Percentiles rank a stretch among this genome's conserved stretches.
phyloP scores from a whole-genome alignment of 2,113 vertebrate species.

The Harpagus bidentatus region DNA sequence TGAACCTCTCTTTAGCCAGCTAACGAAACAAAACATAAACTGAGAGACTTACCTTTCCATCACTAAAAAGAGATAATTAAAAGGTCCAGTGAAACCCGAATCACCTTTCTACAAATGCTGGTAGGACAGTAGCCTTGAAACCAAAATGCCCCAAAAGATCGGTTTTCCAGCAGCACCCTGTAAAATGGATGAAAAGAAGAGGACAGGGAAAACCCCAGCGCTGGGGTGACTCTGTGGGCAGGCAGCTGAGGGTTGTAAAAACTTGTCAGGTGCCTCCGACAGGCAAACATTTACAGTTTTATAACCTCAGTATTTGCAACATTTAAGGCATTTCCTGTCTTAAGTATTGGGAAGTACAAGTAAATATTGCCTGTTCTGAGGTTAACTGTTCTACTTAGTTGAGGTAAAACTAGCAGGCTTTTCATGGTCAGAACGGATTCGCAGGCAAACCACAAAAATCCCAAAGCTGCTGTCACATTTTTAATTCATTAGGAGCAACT shows the following conservation, averaged over 20 bases:
- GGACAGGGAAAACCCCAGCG: not conserved
- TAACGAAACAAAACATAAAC: not conserved
- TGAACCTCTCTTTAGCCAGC: not conserved
- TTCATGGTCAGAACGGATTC: not conserved
- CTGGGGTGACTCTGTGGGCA: not conserved
- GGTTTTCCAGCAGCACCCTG: not conserved
- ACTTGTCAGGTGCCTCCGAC: slow-evolving; percentile 12
- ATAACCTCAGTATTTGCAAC: slow-evolving; percentile 55
- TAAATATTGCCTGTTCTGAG: slow-evolving; percentile 49
- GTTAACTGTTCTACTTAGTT: not conserved
- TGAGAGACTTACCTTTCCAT: not conserved
- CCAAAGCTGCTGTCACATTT: slow-evolving; percentile 26
- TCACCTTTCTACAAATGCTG: not conserved
- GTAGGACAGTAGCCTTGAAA: not conserved
- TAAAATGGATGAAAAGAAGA: not conserved
- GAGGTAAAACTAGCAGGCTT: slow-evolving; percentile 3
- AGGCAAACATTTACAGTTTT: slow-evolving; percentile 47
- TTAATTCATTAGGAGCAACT: slow-evolving; percentile 22
- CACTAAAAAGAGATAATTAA: not conserved
- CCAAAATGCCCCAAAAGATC: not conserved
- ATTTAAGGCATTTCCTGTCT: slow-evolving; percentile 62
- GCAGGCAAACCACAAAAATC: slow-evolving; percentile 43
- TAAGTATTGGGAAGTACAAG: slow-evolving; percentile 38
- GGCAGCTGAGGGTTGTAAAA: not conserved
- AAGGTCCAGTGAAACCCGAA: not conserved